Percentiles rank a stretch among this genome's conserved stretches.
These are phyloP conservation scores for Naso thynnoides DNA, from an alignment of 2,797 vertebrate species.

Conservation along the genomic window DNA sequence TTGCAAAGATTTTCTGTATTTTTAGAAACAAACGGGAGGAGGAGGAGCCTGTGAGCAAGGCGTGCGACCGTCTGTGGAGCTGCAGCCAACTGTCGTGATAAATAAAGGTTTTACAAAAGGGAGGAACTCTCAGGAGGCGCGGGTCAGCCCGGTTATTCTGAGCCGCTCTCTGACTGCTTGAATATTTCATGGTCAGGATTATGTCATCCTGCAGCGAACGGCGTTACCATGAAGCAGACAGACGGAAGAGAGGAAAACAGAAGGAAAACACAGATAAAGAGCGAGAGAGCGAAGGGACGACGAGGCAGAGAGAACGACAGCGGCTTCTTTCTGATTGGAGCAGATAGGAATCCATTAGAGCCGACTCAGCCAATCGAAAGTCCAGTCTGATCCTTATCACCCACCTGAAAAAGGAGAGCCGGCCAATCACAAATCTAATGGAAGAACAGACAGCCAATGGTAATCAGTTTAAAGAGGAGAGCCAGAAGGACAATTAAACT, in stretches of 20 bases:
- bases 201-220: slow-evolving; percentile 54
- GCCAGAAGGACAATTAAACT: slow-evolving; percentile 56
- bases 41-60: slow-evolving; percentile 28
- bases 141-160: slow-evolving; percentile 59
- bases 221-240: not conserved
- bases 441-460: slow-evolving; percentile 63
- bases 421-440: slow-evolving; percentile 73
- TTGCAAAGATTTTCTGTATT: too few species aligned
- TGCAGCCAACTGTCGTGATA: slow-evolving; percentile 15
- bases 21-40: too few species aligned
- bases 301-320: not conserved
- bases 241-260: not conserved
- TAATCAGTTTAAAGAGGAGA: slow-evolving; percentile 69
- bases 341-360: slow-evolving; percentile 67
- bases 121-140: slow-evolving; percentile 26
- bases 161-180: slow-evolving; percentile 32
- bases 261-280: not conserved
- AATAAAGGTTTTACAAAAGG: slow-evolving; percentile 49
- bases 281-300: not conserved
- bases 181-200: slow-evolving; percentile 71
- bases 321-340: slow-evolving; percentile 47
- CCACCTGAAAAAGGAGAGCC: slow-evolving; percentile 40
- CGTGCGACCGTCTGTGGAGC: not conserved
- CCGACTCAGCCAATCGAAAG: slow-evolving; percentile 63
- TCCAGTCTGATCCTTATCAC: slow-evolving; percentile 57